Base-by-base conservation (phyloP, 2,888 invertebrate species). In the Eulithis testata region DNA sequence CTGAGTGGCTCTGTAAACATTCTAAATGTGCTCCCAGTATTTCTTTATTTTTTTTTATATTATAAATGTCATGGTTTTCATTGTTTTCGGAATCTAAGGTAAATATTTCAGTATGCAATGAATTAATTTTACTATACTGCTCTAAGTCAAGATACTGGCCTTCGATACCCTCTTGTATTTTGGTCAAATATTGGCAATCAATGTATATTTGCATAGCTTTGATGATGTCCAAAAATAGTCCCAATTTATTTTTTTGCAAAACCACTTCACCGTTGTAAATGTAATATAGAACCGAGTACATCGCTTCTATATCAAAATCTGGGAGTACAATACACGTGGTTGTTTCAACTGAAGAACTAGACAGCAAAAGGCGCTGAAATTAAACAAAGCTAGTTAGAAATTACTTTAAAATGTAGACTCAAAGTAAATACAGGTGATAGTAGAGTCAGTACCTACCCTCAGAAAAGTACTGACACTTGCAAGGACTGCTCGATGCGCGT, bases 401-500 rank as follows among this genome's bases (percentile, higher is more conserved):
- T 54, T 43, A 31, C 11, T 55, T 31, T 52, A 9, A 52, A 37
- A n/a, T 47, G 14, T 14, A 14, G 8, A 47, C 14, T 47, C 1
- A 47, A 12, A 8, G 14, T 47, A 47, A n/a, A 37, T 7, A n/a
- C n/a, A 27, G 4, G 2, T 40, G n/a, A n/a, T 8, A 55, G 27
- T 45, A 12, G 21, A 31, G 44, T 49, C 36, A 6, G 6, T 57
- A 74, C 76, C 68, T 88, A 96, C 96, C 91, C 94, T 94, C 14
- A 96, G 90, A 77, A 95, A 94, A 62, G 94, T 93, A 88, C 96
- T 96, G 74, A 95, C 96, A 68, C 95, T 95, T 0, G 96, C 95
- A 8, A 96, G 89, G 11, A 96, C 95, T 3, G 95, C 90, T 55
- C 95, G 94, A 80, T 96, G 96, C 0, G 96, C 96, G 78, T 93